Evolutionary conservation across 2,113 vertebrate genomes (phyloP).

Genomic region (Menura novaehollandiae): DNA sequence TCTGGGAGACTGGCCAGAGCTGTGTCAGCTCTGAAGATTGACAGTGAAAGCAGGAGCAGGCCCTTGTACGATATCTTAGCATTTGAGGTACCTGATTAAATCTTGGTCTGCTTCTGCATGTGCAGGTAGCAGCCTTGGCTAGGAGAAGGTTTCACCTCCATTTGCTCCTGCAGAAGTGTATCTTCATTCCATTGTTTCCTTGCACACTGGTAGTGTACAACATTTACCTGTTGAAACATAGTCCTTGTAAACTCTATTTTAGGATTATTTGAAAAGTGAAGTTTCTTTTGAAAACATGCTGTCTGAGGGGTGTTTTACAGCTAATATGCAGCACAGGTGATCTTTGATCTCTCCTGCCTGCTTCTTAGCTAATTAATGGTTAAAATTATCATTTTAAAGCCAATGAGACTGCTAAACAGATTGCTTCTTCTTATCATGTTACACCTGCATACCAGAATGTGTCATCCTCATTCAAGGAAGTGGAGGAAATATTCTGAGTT

Average conservation of each 20-base stretch:
- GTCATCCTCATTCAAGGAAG: not conserved
- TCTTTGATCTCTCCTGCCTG: not conserved
- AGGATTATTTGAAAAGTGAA: not conserved
- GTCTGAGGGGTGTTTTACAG: not conserved
- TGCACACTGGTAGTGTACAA: accelerated
- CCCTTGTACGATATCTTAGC: not conserved
- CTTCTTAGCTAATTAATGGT: slow-evolving; percentile 23
- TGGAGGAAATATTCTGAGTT: not conserved
- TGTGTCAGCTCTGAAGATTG: not conserved
- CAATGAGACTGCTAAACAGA: not conserved
- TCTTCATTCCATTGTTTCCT: not conserved
- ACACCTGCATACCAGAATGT: not conserved
- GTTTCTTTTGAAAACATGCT: not conserved
- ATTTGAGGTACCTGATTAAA: not conserved
- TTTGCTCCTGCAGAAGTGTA: not conserved
- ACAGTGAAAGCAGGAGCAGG: not conserved
- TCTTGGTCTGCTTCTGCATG: not conserved
- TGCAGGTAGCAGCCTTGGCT: not conserved
- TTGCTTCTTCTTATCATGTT: not conserved
- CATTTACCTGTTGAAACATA: not conserved
- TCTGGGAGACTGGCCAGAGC: not conserved
- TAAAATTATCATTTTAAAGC: not conserved
- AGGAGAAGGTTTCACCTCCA: not conserved
- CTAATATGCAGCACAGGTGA: not conserved
- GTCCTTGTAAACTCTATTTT: not conserved